phyloP scores from a whole-genome alignment of 2,888 invertebrate genomes.

The Tachina fera region DNA sequence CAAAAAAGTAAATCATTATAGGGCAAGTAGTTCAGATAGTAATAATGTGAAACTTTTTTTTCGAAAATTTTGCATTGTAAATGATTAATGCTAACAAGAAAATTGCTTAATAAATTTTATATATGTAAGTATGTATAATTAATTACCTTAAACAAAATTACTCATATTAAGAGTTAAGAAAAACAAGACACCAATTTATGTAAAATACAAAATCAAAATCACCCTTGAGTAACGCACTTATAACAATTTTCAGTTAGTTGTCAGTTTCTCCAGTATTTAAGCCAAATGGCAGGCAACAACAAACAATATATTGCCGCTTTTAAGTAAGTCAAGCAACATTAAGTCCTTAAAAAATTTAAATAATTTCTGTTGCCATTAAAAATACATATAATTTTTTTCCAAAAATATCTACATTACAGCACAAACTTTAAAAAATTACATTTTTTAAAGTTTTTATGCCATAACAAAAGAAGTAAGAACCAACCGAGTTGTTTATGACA shows the following conservation, averaged over 20 bases:
- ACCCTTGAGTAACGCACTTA: conserved; percentile 42
- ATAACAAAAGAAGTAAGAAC: background rate
- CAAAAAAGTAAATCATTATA: too few relatives aligned
- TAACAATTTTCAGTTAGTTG: conserved; percentile 27
- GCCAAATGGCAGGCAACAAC: conserved; percentile 56
- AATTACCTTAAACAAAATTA: conserved; percentile 59
- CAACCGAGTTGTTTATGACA: conserved; percentile 68
- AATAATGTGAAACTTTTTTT: too few relatives aligned
- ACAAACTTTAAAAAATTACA: conserved; percentile 55
- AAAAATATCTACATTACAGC: conserved; percentile 12
- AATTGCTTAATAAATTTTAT: conserved; percentile 64
- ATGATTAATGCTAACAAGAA: conserved; percentile 57
- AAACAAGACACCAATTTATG: conserved; percentile 45
- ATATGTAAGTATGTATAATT: background rate
- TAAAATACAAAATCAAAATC: conserved; percentile 32
- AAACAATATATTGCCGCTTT: conserved; percentile 58
- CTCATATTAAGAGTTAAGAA: conserved; percentile 26
- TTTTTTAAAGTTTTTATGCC: conserved; percentile 37
- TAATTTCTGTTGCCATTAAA: conserved; percentile 21
- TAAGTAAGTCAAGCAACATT: conserved; percentile 47
- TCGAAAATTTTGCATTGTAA: background rate
- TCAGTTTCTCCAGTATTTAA: conserved; percentile 30
- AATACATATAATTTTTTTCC: conserved; percentile 36
- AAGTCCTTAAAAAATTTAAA: conserved; percentile 31
- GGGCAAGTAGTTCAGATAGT: too few relatives aligned